A percentile compares a stretch with the other conserved stretches of the same genome.
Conservation (phyloP, 1,140 invertebrate species). For the Neuroterus valhalla region DNA sequence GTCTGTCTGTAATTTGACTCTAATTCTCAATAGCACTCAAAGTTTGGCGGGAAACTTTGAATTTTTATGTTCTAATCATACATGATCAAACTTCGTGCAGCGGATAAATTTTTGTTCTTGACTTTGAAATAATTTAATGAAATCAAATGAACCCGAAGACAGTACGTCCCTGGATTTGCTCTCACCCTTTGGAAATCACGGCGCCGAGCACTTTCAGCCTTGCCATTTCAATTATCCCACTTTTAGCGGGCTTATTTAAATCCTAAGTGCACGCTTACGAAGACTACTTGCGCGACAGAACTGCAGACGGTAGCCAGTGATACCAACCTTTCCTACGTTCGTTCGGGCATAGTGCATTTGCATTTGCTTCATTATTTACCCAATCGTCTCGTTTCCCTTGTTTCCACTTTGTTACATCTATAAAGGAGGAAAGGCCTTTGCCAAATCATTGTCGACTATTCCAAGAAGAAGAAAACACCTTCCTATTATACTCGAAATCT, state of each 20-base stretch:
- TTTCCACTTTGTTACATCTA: constrained; percentile 45
- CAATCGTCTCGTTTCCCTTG: constrained; percentile 59
- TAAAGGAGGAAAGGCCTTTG: constrained; percentile 13
- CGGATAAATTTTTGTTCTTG: too few species aligned
- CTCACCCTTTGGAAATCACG: constrained; percentile 50
- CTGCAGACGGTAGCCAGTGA: constrained; percentile 48
- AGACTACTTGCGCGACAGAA: constrained; percentile 45
- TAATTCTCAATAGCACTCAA: too few species aligned
- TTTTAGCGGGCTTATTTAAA: constrained; percentile 69
- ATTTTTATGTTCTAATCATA: too few species aligned
- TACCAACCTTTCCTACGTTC: constrained; percentile 49
- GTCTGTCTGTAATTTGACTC: too few species aligned
- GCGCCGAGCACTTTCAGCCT: constrained; percentile 51
- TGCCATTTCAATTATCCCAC: constrained; percentile 67
- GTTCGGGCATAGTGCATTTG: constrained; percentile 60
- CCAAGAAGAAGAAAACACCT: constrained; percentile 10
- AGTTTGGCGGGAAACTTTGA: too few species aligned
- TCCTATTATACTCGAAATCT: constrained; percentile 21
- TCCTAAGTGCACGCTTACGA: constrained; percentile 65
- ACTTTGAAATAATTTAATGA: neutral
- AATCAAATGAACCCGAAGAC: neutral
- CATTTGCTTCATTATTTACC: constrained; percentile 67
- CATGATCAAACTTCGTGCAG: too few species aligned
- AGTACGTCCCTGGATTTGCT: constrained; percentile 6
- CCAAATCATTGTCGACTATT: constrained; percentile 18